phyloP scores from a whole-genome alignment of 92 coral and sea anemone genomes.

The Actinostola sp. region DNA sequence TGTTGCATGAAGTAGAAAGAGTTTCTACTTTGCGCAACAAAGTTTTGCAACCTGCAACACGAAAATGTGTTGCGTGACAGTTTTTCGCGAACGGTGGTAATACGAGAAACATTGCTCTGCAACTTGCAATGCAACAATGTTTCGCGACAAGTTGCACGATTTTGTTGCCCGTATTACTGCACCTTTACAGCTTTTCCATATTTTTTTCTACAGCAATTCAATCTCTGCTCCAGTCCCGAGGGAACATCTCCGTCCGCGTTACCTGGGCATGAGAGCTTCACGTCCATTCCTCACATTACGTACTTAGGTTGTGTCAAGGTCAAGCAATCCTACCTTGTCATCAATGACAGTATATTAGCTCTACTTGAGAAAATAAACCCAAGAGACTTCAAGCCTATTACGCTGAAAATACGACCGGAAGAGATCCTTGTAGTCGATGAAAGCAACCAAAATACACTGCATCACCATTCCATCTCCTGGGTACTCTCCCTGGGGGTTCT shows the following conservation, averaged over 20 bases:
- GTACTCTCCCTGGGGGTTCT: conserved; percentile 92
- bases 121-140: too few relatives aligned
- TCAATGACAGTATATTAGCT: conserved; percentile 79
- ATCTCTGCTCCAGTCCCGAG: conserved; percentile 41
- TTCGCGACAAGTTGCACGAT: too few relatives aligned
- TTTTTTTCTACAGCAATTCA: conserved; percentile 52
- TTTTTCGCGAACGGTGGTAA: too few relatives aligned
- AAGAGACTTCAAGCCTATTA: conserved; percentile 72
- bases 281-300: conserved; percentile 70
- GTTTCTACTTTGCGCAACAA: too few relatives aligned
- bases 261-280: conserved; percentile 67
- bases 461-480: conserved; percentile 84
- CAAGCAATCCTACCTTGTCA: conserved; percentile 77
- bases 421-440: conserved; percentile 78
- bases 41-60: too few relatives aligned
- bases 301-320: conserved; percentile 90
- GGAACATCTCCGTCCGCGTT: conserved; percentile 41
- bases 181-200: not conserved
- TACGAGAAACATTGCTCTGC: too few relatives aligned
- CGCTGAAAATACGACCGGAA: conserved; percentile 69
- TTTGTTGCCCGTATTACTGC: too few relatives aligned
- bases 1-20: too few relatives aligned
- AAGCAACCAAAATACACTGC: conserved; percentile 45
- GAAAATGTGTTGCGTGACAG: too few relatives aligned
- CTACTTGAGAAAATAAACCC: conserved; percentile 79